These are phyloP conservation scores for Tachina grossa DNA, from an alignment of 2,888 invertebrate genomes.

Conservation along the genomic window DNA sequence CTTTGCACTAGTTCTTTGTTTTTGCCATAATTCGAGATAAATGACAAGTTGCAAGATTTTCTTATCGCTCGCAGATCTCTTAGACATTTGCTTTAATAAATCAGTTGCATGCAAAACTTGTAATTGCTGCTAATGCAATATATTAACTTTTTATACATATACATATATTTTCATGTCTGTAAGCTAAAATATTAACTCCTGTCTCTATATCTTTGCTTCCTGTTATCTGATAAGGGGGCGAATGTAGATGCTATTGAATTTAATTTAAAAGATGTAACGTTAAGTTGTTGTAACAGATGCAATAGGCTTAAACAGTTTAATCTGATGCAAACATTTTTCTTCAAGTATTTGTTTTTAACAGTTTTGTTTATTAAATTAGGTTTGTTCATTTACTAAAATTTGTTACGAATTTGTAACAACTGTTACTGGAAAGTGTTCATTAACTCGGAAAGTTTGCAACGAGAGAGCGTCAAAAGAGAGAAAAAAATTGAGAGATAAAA, in stretches of 20 bases:
- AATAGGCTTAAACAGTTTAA: too few species aligned
- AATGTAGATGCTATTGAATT: neutral
- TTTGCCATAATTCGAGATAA: slow-evolving; percentile 45
- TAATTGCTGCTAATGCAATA: slow-evolving; percentile 49
- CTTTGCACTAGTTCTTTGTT: neutral
- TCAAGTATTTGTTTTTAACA: too few species aligned
- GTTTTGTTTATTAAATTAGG: too few species aligned
- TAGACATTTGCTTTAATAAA: slow-evolving; percentile 46
- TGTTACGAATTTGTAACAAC: too few species aligned
- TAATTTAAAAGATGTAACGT: neutral
- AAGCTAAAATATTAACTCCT: slow-evolving; percentile 10
- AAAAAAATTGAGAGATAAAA: too few species aligned
- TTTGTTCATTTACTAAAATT: too few species aligned
- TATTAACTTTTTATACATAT: slow-evolving; percentile 2
- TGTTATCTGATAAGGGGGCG: neutral
- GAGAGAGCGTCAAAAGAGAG: too few species aligned
- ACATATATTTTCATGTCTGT: neutral
- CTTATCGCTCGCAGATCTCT: slow-evolving; percentile 58
- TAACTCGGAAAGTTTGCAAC: too few species aligned
- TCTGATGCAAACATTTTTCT: too few species aligned
- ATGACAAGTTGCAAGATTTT: slow-evolving; percentile 54
- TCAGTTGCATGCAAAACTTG: slow-evolving; percentile 51
- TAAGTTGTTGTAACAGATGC: neutral
- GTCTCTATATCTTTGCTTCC: neutral
- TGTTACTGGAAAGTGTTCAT: too few species aligned